A percentile compares a stretch with the other conserved stretches of the same genome.
phyloP scores from a whole-genome alignment of 2,797 vertebrate genomes.

The Acanthurus tractus region DNA sequence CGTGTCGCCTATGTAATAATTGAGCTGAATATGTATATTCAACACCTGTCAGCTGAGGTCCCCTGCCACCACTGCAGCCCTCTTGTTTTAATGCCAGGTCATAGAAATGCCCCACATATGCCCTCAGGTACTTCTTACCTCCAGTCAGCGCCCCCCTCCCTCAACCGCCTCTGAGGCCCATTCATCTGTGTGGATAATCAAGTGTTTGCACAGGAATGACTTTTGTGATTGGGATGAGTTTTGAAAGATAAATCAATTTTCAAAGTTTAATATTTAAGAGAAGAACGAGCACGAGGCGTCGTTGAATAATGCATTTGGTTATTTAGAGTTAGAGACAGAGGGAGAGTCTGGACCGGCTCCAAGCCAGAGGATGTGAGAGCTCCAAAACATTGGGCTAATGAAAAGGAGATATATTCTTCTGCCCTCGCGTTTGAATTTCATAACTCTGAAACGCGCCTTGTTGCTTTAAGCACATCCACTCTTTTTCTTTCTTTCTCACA shows the following conservation, averaged over 20 bases:
- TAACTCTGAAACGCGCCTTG: constrained; percentile 47
- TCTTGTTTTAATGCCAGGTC: constrained; percentile 39
- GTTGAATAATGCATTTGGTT: constrained; percentile 81
- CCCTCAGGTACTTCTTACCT: constrained; percentile 46
- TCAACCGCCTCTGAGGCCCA: constrained; percentile 24
- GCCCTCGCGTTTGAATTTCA: constrained; percentile 68
- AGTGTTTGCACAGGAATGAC: constrained; percentile 67
- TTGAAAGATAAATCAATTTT: constrained; percentile 78
- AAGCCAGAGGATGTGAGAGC: constrained; percentile 67
- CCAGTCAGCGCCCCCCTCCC: constrained; percentile 3
- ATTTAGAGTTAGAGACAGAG: constrained; percentile 73
- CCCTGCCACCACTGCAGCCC: constrained; percentile 21
- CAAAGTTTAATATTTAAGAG: constrained; percentile 81
- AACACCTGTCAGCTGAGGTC: constrained; percentile 26
- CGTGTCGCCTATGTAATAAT: constrained; percentile 23
- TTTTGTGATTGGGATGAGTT: constrained; percentile 71
- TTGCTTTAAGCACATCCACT: constrained; percentile 44
- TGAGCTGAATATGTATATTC: constrained; percentile 43
- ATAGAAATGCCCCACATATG: constrained; percentile 60
- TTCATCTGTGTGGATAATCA: constrained; percentile 70
- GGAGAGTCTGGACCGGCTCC: constrained; percentile 61
- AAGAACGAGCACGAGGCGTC: constrained; percentile 38
- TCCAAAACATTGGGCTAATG: constrained; percentile 72
- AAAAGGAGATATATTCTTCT: constrained; percentile 72
- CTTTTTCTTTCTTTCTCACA: constrained; percentile 13